A percentile compares a stretch with the other conserved stretches of the same genome.
phyloP scores from a whole-genome alignment of 2,888 invertebrate genomes.

The Tuberolachnus salignus region DNA sequence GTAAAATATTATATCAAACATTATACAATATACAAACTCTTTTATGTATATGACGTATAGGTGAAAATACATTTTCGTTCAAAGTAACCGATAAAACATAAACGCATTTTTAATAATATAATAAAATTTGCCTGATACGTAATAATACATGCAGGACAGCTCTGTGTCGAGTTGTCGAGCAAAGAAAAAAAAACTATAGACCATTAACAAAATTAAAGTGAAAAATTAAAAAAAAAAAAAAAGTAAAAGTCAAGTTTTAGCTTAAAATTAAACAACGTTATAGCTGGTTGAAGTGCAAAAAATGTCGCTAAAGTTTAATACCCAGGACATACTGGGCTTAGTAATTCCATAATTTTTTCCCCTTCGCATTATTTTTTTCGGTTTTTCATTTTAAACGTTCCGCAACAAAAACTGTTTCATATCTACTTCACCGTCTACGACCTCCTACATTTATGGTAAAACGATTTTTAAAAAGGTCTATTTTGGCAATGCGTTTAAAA shows the following conservation, averaged over 20 bases:
- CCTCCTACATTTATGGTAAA: slow-evolving; percentile 32
- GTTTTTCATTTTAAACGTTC: slow-evolving; percentile 51
- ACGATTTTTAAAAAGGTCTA: slow-evolving; percentile 39
- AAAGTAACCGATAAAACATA: neutral
- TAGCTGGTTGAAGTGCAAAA: neutral
- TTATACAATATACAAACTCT: no score
- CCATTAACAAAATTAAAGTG: slow-evolving; percentile 48
- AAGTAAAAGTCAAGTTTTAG: slow-evolving; percentile 40
- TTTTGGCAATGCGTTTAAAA: slow-evolving; percentile 33
- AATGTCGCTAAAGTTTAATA: slow-evolving; percentile 50
- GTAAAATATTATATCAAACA: neutral
- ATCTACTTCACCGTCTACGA: slow-evolving; percentile 14
- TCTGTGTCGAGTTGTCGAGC: neutral
- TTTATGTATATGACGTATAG: no score
- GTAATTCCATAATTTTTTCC: slow-evolving; percentile 42
- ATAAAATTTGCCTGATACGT: neutral
- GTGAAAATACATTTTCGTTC: neutral
- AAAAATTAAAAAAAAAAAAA: slow-evolving; percentile 28
- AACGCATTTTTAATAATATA: neutral
- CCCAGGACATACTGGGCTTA: slow-evolving; percentile 4
- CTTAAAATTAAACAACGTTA: slow-evolving; percentile 39
- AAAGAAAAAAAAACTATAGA: slow-evolving; percentile 23
- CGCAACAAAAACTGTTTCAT: slow-evolving; percentile 48
- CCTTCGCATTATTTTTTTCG: slow-evolving; percentile 38
- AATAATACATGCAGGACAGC: no score